Evolutionary conservation across 2,888 invertebrate species (phyloP), one percentile per base, ranked within the genome.

Genomic region (Abrostola triplasia): DNA sequence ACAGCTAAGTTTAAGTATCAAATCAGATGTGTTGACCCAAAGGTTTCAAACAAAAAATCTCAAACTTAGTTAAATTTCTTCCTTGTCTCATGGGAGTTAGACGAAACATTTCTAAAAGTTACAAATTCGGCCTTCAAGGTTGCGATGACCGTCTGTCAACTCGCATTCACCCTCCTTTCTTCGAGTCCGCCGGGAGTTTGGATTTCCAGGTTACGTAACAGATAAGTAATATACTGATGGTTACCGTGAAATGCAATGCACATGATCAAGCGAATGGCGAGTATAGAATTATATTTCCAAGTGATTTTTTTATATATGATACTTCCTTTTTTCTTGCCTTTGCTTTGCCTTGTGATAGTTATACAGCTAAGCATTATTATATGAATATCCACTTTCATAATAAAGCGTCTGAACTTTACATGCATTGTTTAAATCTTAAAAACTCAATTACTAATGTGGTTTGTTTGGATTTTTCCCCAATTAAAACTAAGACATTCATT

Each of bases 121-220:
- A 49, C 41, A 63, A 59, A 51, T 64, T 69, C 47, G 65, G 41
- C 54, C 74, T 67, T 49, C 56, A 63, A 69, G 70, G 67, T 71
- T 40, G 55, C 67, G 64, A 73, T 82, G 80, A 80, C 80, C 77
- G 74, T 81, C 81, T 82, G 80, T 77, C 81, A 82, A 81, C 74
- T 77, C 63, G 54, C 65, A 64, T 70, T 56, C 62, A 61, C 76
- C 72, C 70, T 67, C 64, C 67, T 67, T 73, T 59, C 54, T 47
- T 63, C 40, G 37, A 5, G 38, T 68, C 76, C 63, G 52, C 47
- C 13, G 57, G 70, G 75, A 76, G 48, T 48, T 63, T n/a, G 67
- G 64, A 71, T 73, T 62, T 66, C 36, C 36, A 64, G 54, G 60
- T 55, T 54, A 51, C 35, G 37, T 50, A 57, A 57, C 49, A 62